Percentiles rank a stretch among this genome's conserved stretches.
Conservation (phyloP, 1,140 invertebrate genomes). For the Chionoecetes opilio region DNA sequence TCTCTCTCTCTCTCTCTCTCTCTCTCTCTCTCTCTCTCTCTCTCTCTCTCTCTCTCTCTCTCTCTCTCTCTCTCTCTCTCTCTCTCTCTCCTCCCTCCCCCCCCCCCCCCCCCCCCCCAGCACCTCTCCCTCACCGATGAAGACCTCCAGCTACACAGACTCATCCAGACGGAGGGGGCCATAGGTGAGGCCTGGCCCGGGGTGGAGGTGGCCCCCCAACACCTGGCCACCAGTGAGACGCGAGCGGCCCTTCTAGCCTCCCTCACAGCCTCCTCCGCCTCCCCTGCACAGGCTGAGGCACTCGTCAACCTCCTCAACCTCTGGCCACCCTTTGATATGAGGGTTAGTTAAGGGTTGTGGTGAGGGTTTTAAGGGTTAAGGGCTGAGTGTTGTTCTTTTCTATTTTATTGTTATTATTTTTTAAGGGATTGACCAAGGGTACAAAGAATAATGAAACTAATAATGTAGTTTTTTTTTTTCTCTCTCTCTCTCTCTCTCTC, state of each 20-base stretch:
- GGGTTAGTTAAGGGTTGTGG: slow-evolving; percentile 40
- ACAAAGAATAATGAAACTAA: too few relatives aligned
- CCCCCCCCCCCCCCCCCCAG: not conserved
- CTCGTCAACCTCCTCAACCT: slow-evolving; percentile 54
- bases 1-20: too few relatives aligned
- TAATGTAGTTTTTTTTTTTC: too few relatives aligned
- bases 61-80: not conserved
- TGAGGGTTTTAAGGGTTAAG: too few relatives aligned
- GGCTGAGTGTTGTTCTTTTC: too few relatives aligned
- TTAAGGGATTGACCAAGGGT: too few relatives aligned
- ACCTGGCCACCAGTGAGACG: slow-evolving; percentile 44
- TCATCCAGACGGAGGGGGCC: slow-evolving; percentile 56
- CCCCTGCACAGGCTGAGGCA: slow-evolving; percentile 55
- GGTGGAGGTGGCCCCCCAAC: slow-evolving; percentile 44
- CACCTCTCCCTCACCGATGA: slow-evolving; percentile 64
- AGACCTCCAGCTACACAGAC: slow-evolving; percentile 61
- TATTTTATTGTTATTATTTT: not conserved
- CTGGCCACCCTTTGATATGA: slow-evolving; percentile 64
- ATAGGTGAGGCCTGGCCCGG: slow-evolving; percentile 56
- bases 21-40: too few relatives aligned
- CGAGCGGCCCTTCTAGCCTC: slow-evolving; percentile 39
- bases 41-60: too few relatives aligned
- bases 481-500: too few relatives aligned
- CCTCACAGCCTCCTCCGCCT: slow-evolving; percentile 33
- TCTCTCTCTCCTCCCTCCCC: not conserved